phyloP scores from a whole-genome alignment of 2,888 invertebrate species.

The Encarsia formosa region DNA sequence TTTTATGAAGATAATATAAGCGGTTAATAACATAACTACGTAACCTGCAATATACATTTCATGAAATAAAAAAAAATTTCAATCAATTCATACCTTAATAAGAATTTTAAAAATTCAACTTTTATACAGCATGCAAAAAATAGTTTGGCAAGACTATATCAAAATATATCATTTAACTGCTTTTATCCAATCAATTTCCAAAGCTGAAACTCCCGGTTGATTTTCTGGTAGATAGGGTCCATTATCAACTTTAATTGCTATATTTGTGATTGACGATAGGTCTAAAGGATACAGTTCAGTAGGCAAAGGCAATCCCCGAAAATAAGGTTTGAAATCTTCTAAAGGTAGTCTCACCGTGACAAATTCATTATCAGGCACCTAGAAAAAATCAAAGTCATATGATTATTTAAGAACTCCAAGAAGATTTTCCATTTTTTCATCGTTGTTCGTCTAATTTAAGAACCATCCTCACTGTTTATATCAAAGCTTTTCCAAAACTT shows the following conservation, averaged over 20 bases:
- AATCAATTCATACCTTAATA: background rate
- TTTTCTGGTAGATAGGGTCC: conserved; percentile 51
- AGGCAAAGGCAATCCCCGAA: conserved; percentile 44
- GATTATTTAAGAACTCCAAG: too few species aligned
- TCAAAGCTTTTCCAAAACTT: too few species aligned
- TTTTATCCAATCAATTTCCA: conserved; percentile 53
- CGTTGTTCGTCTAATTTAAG: too few species aligned
- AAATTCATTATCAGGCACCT: conserved; percentile 44
- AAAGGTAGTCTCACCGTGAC: conserved; percentile 43
- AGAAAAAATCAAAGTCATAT: too few species aligned
- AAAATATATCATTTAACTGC: conserved; percentile 35
- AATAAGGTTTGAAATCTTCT: conserved; percentile 49
- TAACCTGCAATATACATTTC: too few species aligned
- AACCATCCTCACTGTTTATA: too few species aligned
- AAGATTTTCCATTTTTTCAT: too few species aligned
- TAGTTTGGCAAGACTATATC: too few species aligned
- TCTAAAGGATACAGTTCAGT: conserved; percentile 47
- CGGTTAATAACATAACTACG: too few species aligned
- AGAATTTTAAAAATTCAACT: background rate
- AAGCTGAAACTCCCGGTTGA: conserved; percentile 50
- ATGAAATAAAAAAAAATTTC: too few species aligned
- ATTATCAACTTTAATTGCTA: conserved; percentile 52
- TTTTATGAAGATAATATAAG: too few species aligned
- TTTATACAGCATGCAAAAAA: too few species aligned
- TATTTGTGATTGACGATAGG: conserved; percentile 44